Conservation (phyloP, 2,888 invertebrate genomes). For the Pristionchus arcanus region DNA sequence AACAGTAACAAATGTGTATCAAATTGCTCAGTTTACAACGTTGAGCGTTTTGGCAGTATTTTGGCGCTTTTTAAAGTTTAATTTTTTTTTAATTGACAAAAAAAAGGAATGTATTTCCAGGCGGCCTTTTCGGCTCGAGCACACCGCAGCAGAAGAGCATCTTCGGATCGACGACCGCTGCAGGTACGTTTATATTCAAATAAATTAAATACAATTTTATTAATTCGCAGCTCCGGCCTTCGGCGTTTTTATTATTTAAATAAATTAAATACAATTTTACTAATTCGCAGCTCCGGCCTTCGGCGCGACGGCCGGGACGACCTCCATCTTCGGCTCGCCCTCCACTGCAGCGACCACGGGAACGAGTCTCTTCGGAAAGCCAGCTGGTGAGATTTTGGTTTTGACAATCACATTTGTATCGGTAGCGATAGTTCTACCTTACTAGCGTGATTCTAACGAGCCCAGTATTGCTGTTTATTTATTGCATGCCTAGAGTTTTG, state of each 20-base stretch:
- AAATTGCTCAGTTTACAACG: too few species aligned
- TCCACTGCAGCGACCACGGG: slow-evolving; percentile 36
- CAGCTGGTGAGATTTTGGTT: slow-evolving; percentile 52
- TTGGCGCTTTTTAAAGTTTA: not conserved
- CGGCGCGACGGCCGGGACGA: slow-evolving; percentile 35
- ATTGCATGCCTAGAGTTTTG: too few species aligned
- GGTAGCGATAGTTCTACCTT: not conserved
- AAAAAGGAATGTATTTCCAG: slow-evolving; percentile 1
- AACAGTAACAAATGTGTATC: too few species aligned
- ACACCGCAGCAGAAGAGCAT: slow-evolving; percentile 54
- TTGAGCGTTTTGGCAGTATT: too few species aligned
- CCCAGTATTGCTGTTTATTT: too few species aligned
- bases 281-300: slow-evolving; percentile 10
- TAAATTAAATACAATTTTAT: not conserved
- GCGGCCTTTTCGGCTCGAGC: slow-evolving; percentile 77
- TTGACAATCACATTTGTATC: not conserved
- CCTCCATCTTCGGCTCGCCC: slow-evolving; percentile 54
- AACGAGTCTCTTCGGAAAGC: slow-evolving; percentile 57
- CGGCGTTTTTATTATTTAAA: not conserved
- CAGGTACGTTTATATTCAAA: not conserved
- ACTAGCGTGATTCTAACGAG: not conserved
- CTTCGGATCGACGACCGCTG: slow-evolving; percentile 56
- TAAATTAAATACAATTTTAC: not conserved
- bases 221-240: too few species aligned
- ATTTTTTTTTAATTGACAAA: not conserved